Evolutionary conservation across 2,113 vertebrate species (phyloP).

Genomic region (Atractosteus spatula): DNA sequence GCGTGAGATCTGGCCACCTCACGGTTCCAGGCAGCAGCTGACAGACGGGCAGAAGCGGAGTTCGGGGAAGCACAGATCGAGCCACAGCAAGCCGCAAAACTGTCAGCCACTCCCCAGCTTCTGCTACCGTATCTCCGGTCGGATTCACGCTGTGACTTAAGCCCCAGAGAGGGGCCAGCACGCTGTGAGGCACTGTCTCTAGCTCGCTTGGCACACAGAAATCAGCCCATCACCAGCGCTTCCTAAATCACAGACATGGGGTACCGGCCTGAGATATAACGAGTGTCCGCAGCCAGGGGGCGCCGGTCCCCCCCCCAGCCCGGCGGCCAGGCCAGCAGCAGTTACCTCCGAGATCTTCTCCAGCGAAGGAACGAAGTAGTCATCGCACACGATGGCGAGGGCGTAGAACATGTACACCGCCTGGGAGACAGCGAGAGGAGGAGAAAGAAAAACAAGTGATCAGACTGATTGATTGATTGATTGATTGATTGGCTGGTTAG

Average conservation of each 20-base stretch:
- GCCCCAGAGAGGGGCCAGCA: neutral
- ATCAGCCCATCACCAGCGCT: too few species aligned
- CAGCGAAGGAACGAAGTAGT: slow-evolving; percentile 74
- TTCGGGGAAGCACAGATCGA: too few species aligned
- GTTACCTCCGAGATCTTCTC: slow-evolving; percentile 76
- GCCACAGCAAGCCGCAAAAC: too few species aligned
- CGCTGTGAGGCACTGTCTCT: neutral
- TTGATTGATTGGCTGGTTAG: neutral
- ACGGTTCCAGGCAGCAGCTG: too few species aligned
- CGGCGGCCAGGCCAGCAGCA: slow-evolving; percentile 7
- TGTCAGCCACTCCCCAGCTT: too few species aligned
- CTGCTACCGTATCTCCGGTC: too few species aligned
- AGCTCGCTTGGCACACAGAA: too few species aligned
- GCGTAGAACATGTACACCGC: slow-evolving; percentile 77
- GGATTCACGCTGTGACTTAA: too few species aligned
- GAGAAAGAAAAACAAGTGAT: neutral
- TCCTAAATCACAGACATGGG: too few species aligned
- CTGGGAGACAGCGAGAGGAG: slow-evolving; percentile 38
- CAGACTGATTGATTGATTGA: too few species aligned
- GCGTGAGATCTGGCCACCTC: neutral
- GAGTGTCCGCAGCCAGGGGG: neutral
- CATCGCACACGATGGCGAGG: slow-evolving; percentile 70
- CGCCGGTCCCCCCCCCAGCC: neutral
- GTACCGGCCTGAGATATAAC: neutral
- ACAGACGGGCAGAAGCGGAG: too few species aligned